phyloP scores from a whole-genome alignment of 2,888 invertebrate genomes.

The Diaperis boleti region DNA sequence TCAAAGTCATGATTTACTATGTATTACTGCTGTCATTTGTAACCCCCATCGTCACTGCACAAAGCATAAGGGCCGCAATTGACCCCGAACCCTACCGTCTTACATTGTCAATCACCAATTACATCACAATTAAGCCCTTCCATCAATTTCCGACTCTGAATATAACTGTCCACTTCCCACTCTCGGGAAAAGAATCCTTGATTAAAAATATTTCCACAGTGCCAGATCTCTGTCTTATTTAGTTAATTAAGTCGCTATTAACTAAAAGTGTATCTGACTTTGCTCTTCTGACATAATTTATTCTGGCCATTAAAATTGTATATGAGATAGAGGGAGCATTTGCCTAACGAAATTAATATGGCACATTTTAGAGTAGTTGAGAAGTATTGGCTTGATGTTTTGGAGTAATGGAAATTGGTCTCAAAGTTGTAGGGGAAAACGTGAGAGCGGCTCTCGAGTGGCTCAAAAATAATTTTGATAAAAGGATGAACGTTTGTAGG shows the following conservation, averaged over 20 bases:
- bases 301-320: constrained; percentile 13
- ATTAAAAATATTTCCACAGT: constrained; percentile 14
- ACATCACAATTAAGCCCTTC: neutral
- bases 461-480: no score
- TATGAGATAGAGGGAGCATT: neutral
- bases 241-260: constrained; percentile 22
- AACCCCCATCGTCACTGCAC: no score
- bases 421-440: no score
- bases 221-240: constrained; percentile 10
- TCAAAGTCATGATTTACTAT: no score
- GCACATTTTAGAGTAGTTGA: neutral
- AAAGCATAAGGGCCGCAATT: no score
- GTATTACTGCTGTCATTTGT: no score
- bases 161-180: constrained; percentile 15
- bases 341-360: neutral
- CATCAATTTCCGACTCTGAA: constrained; percentile 21
- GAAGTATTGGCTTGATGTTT: no score
- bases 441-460: no score
- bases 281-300: constrained; percentile 13
- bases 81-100: neutral
- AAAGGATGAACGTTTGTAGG: no score
- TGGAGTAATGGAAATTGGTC: no score
- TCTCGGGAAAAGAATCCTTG: constrained; percentile 12
- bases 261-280: constrained; percentile 6
- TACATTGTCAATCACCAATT: constrained; percentile 10